A percentile compares a stretch with the other conserved stretches of the same genome.
Conservation (phyloP, 2,888 invertebrate genomes). For the Apamea epomidion region DNA sequence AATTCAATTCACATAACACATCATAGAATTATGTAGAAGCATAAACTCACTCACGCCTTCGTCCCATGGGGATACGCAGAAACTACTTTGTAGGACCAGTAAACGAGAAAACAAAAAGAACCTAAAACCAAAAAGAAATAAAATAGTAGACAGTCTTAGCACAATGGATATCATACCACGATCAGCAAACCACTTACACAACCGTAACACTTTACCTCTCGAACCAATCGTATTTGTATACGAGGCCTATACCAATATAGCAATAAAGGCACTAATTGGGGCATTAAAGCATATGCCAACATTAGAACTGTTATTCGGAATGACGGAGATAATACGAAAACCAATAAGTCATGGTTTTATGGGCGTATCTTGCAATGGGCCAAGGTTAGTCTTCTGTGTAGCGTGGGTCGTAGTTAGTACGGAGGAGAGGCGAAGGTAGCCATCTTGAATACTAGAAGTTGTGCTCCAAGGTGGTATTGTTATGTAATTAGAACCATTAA, state of each 20-base stretch:
- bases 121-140: background rate
- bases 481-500: conserved; percentile 45
- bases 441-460: conserved; percentile 27
- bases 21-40: background rate
- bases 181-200: conserved; percentile 28
- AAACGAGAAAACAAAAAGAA: background rate
- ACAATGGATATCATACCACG: conserved; percentile 12
- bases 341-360: conserved; percentile 61
- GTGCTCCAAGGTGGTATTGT: conserved; percentile 41
- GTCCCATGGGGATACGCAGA: background rate
- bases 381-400: conserved; percentile 60
- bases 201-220: conserved; percentile 31
- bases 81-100: background rate
- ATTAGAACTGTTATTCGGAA: conserved; percentile 58
- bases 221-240: conserved; percentile 32
- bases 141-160: conserved; percentile 6
- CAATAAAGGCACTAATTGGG: conserved; percentile 50
- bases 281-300: conserved; percentile 54
- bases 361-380: conserved; percentile 53
- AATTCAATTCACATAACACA: background rate
- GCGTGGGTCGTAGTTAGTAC: conserved; percentile 37
- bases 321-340: conserved; percentile 58
- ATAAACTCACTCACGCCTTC: background rate
- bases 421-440: conserved; percentile 27
- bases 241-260: conserved; percentile 31